These are phyloP conservation scores for Oasisia sp. DNA, from an alignment of 2,888 invertebrate species.

Conservation along the genomic window DNA sequence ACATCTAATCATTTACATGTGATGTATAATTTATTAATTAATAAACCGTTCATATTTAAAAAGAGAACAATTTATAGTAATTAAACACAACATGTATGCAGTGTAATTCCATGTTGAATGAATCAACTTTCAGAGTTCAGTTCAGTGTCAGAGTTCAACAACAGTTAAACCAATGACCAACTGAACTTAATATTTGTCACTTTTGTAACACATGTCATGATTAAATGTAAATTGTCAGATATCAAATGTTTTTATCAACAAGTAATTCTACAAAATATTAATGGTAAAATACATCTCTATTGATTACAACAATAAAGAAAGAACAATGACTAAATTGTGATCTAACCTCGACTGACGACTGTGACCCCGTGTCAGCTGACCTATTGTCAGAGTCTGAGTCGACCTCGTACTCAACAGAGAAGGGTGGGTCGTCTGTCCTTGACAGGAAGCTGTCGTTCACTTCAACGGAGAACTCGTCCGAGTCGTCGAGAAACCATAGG, in stretches of 20 bases:
- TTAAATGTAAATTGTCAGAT: too few species aligned
- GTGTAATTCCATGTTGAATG: too few species aligned
- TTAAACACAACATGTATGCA: neutral
- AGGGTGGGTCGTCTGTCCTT: conserved; percentile 24
- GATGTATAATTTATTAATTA: too few species aligned
- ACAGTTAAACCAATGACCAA: too few species aligned
- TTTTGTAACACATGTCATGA: too few species aligned
- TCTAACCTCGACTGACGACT: neutral
- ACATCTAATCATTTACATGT: too few species aligned
- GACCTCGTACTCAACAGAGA: conserved; percentile 19
- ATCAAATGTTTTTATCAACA: too few species aligned
- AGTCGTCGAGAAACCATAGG: conserved; percentile 52
- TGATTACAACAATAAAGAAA: neutral
- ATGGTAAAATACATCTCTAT: neutral
- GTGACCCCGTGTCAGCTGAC: neutral
- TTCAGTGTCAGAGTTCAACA: too few species aligned
- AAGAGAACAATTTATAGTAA: neutral
- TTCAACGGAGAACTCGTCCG: conserved; percentile 28
- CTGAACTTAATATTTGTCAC: too few species aligned
- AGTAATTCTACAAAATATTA: neutral
- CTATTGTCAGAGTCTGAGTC: neutral
- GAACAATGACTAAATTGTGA: neutral
- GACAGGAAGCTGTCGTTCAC: neutral
- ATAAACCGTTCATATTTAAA: too few species aligned
- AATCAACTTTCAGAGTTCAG: too few species aligned